These are phyloP conservation scores for Sula dactylatra DNA, from an alignment of 2,113 vertebrate species.

Conservation along the genomic window DNA sequence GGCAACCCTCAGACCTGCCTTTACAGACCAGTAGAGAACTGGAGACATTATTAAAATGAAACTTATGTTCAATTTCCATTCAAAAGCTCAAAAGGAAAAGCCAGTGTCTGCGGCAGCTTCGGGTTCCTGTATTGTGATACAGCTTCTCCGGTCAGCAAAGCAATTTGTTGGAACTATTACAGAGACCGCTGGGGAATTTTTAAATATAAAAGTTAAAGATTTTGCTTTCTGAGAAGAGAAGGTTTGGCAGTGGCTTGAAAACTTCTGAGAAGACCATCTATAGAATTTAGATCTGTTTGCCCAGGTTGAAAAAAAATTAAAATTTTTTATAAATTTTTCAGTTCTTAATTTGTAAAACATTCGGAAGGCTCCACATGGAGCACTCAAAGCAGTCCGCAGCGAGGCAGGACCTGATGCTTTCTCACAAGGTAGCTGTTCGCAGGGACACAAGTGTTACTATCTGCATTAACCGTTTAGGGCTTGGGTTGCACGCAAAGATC, in stretches of 20 bases:
- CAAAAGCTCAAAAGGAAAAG: neutral
- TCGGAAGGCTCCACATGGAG: accelerated
- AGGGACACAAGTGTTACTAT: neutral
- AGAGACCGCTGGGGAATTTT: neutral
- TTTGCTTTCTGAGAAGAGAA: neutral
- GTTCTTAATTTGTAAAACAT: neutral
- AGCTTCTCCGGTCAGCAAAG: neutral
- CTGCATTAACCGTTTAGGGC: neutral
- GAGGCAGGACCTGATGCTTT: accelerated
- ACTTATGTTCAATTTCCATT: neutral
- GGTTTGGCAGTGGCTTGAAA: neutral
- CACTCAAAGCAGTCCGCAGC: neutral
- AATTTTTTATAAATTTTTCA: neutral
- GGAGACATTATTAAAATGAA: neutral
- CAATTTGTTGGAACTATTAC: neutral
- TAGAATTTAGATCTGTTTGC: neutral
- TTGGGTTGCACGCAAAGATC: neutral
- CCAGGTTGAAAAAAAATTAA: too few relatives aligned
- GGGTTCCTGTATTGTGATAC: too few relatives aligned
- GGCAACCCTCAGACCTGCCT: neutral
- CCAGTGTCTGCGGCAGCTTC: neutral
- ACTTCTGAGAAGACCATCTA: neutral
- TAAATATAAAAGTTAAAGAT: neutral
- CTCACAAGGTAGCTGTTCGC: neutral
- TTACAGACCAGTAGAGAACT: accelerated